Base-by-base conservation (phyloP, 2,888 invertebrate species). In the Heliconius ismenius region DNA sequence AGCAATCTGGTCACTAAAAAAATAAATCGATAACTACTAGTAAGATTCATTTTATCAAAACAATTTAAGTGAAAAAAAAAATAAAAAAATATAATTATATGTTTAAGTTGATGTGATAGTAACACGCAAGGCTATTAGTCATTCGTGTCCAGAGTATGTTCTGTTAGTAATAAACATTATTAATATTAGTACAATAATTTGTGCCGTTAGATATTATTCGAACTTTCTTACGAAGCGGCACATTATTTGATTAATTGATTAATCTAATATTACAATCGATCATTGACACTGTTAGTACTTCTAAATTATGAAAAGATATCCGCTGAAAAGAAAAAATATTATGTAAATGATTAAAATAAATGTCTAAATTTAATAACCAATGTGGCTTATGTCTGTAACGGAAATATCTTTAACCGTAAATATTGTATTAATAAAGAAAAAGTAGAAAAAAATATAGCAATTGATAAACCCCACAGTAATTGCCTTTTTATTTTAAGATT, bases 381-480 rank as follows among this genome's bases (percentile, higher is more conserved):
- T 49, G 49, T 49, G 49, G 49, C 49, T 49, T 9, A 7, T 7
- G 49, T 49, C 49, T 49, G 49, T 21, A 49, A 49, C 21, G 9
- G 49, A 49, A 49, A 49, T 21, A 49, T 49, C 21, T 49, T 49
- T 49, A 49, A 49, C n/a, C 3, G 2, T 58, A 58, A n/a, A 58
- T 58, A 7, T 58, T 69, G n/a, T 21, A 54, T 70, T 24, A 54
- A 7, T 2, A n/a, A 54, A 70, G 54, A 68, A 73, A 75, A 64
- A 78, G 74, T 80, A 58, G 18, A 15, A n/a, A 70, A 69, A 11
- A 54, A 49, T 62, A 60, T 65, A 79, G 78, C 78, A 78, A 80
- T 77, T 72, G 65, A 78, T 84, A 83, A 83, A 84, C 83, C 83
- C 84, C 81, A 78, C 81, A 83, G 81, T 83, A 84, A 82, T 83